Conservation (phyloP, 2,113 vertebrate species). For the Chrysochloris asiatica region DNA sequence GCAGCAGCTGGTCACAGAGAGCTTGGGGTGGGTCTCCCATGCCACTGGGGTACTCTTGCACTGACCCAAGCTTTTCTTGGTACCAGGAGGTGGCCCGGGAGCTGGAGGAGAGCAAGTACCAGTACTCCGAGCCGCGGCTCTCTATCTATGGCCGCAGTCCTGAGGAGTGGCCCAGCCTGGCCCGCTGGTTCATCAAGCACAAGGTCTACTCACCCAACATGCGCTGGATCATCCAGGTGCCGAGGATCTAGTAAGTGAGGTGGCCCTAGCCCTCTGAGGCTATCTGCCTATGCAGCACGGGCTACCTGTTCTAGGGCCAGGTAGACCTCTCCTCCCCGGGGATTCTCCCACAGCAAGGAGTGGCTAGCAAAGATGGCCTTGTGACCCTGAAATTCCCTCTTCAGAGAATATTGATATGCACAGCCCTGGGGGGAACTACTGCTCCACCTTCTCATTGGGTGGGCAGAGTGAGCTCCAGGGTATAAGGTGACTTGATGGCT, state of each 20-base stretch:
- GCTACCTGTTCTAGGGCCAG: background rate
- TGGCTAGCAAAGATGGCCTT: background rate
- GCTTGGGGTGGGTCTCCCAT: background rate
- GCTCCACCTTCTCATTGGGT: background rate
- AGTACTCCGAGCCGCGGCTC: slow-evolving; percentile 95
- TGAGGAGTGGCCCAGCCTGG: slow-evolving; percentile 91
- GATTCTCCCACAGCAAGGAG: background rate
- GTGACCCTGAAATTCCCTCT: background rate
- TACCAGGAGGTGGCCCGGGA: slow-evolving; percentile 94
- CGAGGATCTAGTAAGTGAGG: slow-evolving; percentile 96
- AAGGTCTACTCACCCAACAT: slow-evolving; percentile 96
- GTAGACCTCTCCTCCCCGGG: background rate
- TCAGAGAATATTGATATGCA: background rate
- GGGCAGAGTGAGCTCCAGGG: background rate
- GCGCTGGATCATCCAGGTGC: slow-evolving; percentile 98
- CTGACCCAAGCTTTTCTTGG: slow-evolving; percentile 58
- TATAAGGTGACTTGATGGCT: background rate
- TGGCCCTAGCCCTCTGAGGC: background rate
- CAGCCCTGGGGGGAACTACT: background rate
- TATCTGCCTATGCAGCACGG: accelerated
- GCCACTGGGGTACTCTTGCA: background rate
- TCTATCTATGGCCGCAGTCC: slow-evolving; percentile 95
- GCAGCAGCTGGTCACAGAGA: background rate
- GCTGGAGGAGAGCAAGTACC: slow-evolving; percentile 97
- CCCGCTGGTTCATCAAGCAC: slow-evolving; percentile 96